phyloP scores from a whole-genome alignment of 2,797 vertebrate species.

The Sebastes hopkinsi region DNA sequence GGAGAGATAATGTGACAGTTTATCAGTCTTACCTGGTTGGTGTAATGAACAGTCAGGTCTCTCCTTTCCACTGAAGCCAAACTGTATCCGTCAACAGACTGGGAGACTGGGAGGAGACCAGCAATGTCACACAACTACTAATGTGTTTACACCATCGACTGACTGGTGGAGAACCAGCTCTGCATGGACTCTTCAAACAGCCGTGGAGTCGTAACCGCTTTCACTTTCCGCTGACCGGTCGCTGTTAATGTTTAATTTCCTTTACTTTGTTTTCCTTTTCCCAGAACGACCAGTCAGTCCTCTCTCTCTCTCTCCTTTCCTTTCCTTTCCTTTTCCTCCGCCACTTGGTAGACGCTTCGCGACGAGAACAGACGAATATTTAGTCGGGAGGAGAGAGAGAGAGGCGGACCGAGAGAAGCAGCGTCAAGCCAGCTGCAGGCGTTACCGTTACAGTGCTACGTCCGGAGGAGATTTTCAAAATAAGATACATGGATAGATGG shows the following conservation, averaged over 20 bases:
- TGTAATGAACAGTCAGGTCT: conserved; percentile 42
- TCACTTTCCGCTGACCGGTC: conserved; percentile 28
- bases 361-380: conserved; percentile 70
- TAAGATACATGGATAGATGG: not conserved
- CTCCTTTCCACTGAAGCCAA: conserved; percentile 50
- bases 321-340: conserved; percentile 49
- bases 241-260: conserved; percentile 11
- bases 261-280: conserved; percentile 41
- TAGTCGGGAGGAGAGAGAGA: conserved; percentile 56
- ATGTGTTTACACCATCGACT: conserved; percentile 47
- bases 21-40: conserved; percentile 70
- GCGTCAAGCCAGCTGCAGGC: not conserved
- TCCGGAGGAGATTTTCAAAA: conserved; percentile 46
- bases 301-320: conserved; percentile 5
- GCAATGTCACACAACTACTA: conserved; percentile 54
- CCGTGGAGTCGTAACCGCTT: conserved; percentile 1
- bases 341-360: conserved; percentile 45
- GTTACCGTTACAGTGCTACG: fast-evolving
- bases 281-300: conserved; percentile 12
- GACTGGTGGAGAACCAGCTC: conserved; percentile 4
- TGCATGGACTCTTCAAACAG: conserved; percentile 19
- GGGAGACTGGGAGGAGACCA: conserved; percentile 77
- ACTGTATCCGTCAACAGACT: conserved; percentile 73
- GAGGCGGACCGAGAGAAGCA: conserved; percentile 57
- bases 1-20: not conserved